Evolutionary conservation across 2,888 invertebrate species (phyloP).

Genomic region (Fabriciana adippe): DNA sequence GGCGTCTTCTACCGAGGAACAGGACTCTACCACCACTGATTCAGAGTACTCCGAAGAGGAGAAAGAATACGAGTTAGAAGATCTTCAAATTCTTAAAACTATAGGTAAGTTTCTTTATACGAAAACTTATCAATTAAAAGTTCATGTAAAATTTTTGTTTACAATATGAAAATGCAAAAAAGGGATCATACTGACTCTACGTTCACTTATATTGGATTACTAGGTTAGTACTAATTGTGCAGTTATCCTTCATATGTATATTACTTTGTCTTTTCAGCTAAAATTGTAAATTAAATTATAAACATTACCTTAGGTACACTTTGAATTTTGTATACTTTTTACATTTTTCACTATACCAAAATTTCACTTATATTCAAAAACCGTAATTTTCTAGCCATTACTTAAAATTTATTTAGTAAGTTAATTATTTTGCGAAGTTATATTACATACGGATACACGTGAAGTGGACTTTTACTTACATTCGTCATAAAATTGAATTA

Average conservation of each 20-base stretch:
- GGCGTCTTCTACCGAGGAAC: conserved; percentile 81
- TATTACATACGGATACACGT: no score
- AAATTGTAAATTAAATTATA: no score
- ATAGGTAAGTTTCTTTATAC: conserved; percentile 85
- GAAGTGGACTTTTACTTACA: background rate
- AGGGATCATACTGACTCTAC: conserved; percentile 5
- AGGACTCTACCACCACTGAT: conserved; percentile 80
- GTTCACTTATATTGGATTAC: background rate
- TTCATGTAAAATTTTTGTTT: conserved; percentile 10
- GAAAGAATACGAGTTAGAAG: conserved; percentile 87
- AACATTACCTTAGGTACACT: no score
- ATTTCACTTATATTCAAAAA: no score
- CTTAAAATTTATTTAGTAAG: no score
- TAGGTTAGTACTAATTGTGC: background rate
- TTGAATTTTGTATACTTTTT: no score
- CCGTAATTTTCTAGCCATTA: no score
- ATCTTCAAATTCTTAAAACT: conserved; percentile 93
- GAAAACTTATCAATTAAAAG: background rate
- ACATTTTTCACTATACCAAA: no score
- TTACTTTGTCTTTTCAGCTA: no score
- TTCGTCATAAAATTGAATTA: background rate
- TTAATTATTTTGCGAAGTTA: no score
- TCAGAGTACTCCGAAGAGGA: conserved; percentile 82
- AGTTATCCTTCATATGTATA: background rate
- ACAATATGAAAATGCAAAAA: conserved; percentile 5